These are phyloP conservation scores for Scomberomorus guttatus DNA, from an alignment of 2,797 vertebrate species.

Conservation along the genomic window DNA sequence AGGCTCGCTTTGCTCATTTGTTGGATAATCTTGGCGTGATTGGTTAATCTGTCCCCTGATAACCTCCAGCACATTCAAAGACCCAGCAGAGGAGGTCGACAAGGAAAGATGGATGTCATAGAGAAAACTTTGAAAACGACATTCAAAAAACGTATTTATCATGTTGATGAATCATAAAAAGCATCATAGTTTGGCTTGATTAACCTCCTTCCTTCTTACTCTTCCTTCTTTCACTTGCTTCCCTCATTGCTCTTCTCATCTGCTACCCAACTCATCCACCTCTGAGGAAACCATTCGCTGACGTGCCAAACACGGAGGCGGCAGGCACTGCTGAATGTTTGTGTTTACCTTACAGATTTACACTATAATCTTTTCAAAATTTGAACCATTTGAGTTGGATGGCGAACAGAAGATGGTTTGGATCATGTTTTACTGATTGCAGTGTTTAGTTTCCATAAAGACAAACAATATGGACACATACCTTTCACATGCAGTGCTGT, in stretches of 20 bases:
- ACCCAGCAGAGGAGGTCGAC: background rate
- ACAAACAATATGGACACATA: constrained; percentile 44
- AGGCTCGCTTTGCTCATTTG: constrained; percentile 3
- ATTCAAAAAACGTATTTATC: background rate
- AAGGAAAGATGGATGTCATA: background rate
- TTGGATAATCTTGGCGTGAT: constrained; percentile 28
- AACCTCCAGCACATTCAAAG: background rate
- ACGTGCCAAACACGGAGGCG: constrained; percentile 42
- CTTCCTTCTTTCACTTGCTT: background rate
- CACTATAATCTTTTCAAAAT: constrained; percentile 58
- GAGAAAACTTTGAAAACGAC: background rate
- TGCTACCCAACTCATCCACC: background rate
- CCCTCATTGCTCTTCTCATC: constrained; percentile 4
- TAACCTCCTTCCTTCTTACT: constrained; percentile 2
- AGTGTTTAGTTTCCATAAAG: constrained; percentile 57
- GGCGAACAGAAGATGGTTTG: constrained; percentile 42
- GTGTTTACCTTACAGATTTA: constrained; percentile 68
- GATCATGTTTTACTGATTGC: constrained; percentile 52
- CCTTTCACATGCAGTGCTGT: constrained; percentile 14
- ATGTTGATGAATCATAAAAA: constrained; percentile 6
- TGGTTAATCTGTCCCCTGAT: constrained; percentile 48
- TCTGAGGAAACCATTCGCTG: constrained; percentile 12
- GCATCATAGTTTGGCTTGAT: background rate
- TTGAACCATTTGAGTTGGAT: constrained; percentile 54
- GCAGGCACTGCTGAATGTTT: constrained; percentile 47